A percentile compares a stretch with the other conserved stretches of the same genome.
phyloP scores from a whole-genome alignment of 2,113 vertebrate genomes.

The Chunga burmeisteri region DNA sequence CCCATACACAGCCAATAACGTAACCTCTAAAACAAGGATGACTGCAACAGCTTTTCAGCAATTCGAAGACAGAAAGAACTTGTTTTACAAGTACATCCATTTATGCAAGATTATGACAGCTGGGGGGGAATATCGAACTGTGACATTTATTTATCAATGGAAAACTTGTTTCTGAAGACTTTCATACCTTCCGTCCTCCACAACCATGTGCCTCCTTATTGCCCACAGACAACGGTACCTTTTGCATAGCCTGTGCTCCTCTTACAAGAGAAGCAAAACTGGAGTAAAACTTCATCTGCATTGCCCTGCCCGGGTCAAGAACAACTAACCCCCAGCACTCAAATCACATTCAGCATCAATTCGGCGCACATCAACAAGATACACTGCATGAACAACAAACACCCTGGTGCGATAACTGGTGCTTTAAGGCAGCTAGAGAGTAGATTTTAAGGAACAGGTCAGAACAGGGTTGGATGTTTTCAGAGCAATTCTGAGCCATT shows the following conservation, averaged over 20 bases:
- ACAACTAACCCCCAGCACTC: background rate
- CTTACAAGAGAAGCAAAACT: background rate
- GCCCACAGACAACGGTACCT: fast-evolving
- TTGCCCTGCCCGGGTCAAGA: background rate
- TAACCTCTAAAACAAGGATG: background rate
- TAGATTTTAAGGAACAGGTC: background rate
- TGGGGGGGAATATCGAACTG: background rate
- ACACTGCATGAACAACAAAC: fast-evolving
- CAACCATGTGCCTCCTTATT: background rate
- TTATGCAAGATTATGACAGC: background rate
- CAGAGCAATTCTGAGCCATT: background rate
- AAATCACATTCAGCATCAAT: background rate
- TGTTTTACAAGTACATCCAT: background rate
- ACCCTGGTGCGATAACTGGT: background rate
- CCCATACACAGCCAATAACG: background rate
- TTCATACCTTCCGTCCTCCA: background rate
- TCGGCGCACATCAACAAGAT: background rate
- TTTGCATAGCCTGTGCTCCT: background rate
- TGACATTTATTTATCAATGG: background rate
- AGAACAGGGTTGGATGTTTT: background rate
- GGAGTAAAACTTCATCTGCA: background rate
- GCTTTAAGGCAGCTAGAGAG: background rate
- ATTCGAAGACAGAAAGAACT: background rate
- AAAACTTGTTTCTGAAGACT: background rate
- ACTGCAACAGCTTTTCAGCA: background rate